Conservation (phyloP, 2,888 invertebrate species). For the Sesia bembeciformis region DNA sequence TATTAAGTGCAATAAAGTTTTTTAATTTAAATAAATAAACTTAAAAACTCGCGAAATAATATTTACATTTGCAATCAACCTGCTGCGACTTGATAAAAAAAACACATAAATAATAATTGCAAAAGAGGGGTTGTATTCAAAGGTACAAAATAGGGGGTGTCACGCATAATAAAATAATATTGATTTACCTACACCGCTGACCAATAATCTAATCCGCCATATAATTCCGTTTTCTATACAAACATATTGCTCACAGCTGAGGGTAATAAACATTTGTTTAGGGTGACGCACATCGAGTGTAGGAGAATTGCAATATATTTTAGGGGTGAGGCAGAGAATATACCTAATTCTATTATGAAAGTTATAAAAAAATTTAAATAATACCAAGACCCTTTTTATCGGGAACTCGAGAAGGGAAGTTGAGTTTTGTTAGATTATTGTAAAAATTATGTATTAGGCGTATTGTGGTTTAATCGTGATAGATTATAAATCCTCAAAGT, state of each 20-base stretch:
- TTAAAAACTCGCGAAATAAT: background rate
- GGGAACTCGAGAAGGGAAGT: too few relatives aligned
- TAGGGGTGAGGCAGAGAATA: too few relatives aligned
- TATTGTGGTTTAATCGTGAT: too few relatives aligned
- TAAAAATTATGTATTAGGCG: too few relatives aligned
- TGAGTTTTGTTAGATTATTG: too few relatives aligned
- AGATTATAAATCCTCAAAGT: too few relatives aligned
- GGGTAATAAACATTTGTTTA: constrained; percentile 27
- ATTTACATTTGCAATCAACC: constrained; percentile 12
- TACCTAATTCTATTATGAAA: too few relatives aligned
- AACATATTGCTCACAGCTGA: constrained; percentile 53
- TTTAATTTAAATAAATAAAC: too few relatives aligned
- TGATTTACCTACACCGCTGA: constrained; percentile 40
- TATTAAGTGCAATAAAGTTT: too few relatives aligned
- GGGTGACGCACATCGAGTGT: background rate
- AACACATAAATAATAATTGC: background rate
- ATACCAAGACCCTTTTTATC: too few relatives aligned
- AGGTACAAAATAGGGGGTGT: constrained; percentile 24
- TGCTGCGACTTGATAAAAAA: constrained; percentile 26
- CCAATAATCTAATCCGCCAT: constrained; percentile 43
- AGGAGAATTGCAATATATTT: too few relatives aligned
- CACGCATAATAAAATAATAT: constrained; percentile 47
- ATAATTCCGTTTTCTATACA: constrained; percentile 37
- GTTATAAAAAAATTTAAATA: too few relatives aligned
- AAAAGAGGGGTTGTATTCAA: constrained; percentile 11